Conservation (phyloP, 2,113 vertebrate genomes). For the Toxostoma redivivum region DNA sequence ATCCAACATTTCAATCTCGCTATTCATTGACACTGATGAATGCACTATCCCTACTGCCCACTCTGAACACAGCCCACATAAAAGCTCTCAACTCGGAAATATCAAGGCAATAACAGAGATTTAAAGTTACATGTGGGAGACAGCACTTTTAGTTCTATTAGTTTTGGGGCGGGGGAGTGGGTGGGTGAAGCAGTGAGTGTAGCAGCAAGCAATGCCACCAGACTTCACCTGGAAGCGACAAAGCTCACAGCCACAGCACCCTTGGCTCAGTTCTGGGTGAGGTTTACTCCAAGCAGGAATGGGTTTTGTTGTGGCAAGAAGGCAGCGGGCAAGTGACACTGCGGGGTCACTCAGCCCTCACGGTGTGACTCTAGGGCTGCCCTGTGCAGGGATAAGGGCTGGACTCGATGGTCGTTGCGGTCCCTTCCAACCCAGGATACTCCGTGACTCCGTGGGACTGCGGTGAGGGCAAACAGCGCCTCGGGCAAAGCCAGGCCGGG, state of each 20-base stretch:
- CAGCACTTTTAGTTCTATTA: not conserved
- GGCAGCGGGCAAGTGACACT: not conserved
- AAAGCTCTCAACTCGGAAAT: not conserved
- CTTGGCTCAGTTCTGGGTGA: fast-evolving
- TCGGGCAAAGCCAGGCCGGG: not conserved
- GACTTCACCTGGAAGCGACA: not conserved
- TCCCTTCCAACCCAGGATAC: not conserved
- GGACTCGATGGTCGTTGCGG: fast-evolving
- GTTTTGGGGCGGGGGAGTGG: no score
- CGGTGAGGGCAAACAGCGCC: fast-evolving
- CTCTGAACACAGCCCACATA: not conserved
- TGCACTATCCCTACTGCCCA: not conserved
- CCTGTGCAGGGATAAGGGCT: not conserved
- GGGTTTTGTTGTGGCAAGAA: fast-evolving
- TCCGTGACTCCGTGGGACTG: fast-evolving
- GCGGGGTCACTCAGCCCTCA: not conserved
- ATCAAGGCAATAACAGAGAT: fast-evolving
- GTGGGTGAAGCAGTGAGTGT: fast-evolving
- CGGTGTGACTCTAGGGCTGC: fast-evolving
- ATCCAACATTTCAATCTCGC: not conserved
- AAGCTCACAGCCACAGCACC: not conserved
- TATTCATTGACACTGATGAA: fast-evolving
- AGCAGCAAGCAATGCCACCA: not conserved
- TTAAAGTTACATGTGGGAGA: fast-evolving
- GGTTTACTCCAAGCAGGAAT: fast-evolving